These are phyloP conservation scores for Kradibia gibbosae DNA, from an alignment of 1,140 invertebrate species.

Conservation along the genomic window DNA sequence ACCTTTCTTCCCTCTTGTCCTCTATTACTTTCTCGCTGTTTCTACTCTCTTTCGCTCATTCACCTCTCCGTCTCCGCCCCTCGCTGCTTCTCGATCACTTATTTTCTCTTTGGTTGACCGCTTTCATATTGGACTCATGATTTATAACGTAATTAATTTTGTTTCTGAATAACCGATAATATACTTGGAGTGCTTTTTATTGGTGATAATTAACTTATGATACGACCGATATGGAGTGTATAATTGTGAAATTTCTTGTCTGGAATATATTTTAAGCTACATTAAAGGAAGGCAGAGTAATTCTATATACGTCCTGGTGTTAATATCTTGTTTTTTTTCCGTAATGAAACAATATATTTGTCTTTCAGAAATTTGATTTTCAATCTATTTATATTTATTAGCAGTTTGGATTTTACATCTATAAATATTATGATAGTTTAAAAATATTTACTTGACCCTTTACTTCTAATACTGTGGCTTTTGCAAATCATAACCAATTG, in stretches of 20 bases:
- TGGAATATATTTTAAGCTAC: neutral
- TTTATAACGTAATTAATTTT: constrained; percentile 49
- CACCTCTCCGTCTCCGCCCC: neutral
- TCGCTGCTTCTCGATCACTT: neutral
- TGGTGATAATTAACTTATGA: constrained; percentile 44
- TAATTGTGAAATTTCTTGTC: constrained; percentile 25
- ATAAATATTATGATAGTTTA: too few species aligned
- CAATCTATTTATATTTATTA: neutral
- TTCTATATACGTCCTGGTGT: neutral
- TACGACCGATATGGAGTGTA: neutral
- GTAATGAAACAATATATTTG: neutral
- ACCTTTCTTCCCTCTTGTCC: neutral
- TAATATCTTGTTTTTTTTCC: neutral
- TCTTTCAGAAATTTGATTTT: neutral
- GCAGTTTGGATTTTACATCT: too few species aligned
- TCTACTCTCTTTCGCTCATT: neutral
- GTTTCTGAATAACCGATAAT: constrained; percentile 32
- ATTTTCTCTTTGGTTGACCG: constrained; percentile 2
- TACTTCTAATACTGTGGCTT: neutral
- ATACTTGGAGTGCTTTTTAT: constrained; percentile 41
- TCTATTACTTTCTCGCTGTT: neutral
- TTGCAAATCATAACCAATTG: neutral
- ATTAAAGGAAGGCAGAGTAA: neutral
- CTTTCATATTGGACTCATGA: constrained; percentile 26
- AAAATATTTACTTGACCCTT: neutral